Conservation (phyloP, 2,797 vertebrate species). For the Enteromius treurensis region DNA sequence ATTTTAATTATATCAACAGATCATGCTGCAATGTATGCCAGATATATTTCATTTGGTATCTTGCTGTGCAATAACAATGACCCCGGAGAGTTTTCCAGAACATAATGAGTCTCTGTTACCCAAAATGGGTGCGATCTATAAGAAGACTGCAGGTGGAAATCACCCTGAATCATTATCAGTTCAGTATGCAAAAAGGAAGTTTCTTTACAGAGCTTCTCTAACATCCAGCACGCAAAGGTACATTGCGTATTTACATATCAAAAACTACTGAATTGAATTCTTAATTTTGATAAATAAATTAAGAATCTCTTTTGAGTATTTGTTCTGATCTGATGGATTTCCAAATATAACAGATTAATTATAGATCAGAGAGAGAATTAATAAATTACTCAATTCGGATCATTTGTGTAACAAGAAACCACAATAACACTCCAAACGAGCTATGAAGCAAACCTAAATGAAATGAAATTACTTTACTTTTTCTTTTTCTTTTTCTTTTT, state of each 20-base stretch:
- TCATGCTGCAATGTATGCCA: conserved; percentile 26
- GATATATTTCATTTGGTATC: conserved; percentile 24
- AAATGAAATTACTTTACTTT: too few relatives aligned
- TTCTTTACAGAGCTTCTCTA: not conserved
- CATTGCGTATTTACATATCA: not conserved
- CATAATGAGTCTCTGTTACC: conserved; percentile 50
- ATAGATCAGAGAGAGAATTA: too few relatives aligned
- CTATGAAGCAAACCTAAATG: not conserved
- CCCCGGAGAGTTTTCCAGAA: conserved; percentile 34
- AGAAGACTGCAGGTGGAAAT: conserved; percentile 49
- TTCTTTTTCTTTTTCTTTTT: too few relatives aligned
- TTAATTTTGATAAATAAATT: too few relatives aligned
- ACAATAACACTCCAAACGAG: not conserved
- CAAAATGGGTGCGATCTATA: conserved; percentile 22
- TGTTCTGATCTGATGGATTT: too few relatives aligned
- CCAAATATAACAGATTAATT: too few relatives aligned
- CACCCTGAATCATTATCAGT: conserved; percentile 48
- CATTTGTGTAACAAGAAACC: too few relatives aligned
- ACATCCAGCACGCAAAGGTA: not conserved
- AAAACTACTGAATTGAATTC: not conserved
- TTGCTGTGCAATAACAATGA: conserved; percentile 48
- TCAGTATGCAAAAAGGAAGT: conserved; percentile 30
- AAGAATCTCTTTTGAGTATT: too few relatives aligned
- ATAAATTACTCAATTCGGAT: too few relatives aligned
- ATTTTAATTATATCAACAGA: conserved; percentile 23